Evolutionary conservation across 2,113 vertebrate species (phyloP), one percentile per base, ranked within the genome.

Genomic region (Colaptes auratus): DNA sequence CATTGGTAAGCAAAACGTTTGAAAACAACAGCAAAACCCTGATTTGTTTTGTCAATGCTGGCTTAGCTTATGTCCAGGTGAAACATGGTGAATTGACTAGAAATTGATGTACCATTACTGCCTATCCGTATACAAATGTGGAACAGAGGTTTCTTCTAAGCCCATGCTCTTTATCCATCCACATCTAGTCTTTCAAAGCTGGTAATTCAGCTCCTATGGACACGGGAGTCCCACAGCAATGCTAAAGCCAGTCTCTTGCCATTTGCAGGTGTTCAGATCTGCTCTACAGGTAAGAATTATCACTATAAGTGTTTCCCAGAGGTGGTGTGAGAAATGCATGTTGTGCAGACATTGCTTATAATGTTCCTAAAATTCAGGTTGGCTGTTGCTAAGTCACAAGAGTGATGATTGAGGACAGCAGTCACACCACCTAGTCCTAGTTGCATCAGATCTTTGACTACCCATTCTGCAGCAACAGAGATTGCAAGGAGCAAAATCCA

Each of bases 131-230:
- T 42, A 21, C 13, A 13, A 1, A 9, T 1, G 10, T 1, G 65
- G 8, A 31, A 12, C 64, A 55, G 89, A 72, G 53, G 48, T 61
- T 23, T 35, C 67, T 9, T 5, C 7, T 2, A 11, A 3, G 1
- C 4, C 18, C 20, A 0, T 0, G 7, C 8, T 15, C 3, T 69
- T 48, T 28, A 12, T 6, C 24, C 15, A 20, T 10, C 27, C 18
- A 17, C 14, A 5, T 18, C 24, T 21, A 5, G 0, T 2, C 15
- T 50, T 63, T 14, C 7, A 53, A 44, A 58, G 31, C 10, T 10
- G 25, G 16, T 15, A 5, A 1, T 9, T 70, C 21, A 12, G 23
- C 31, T 58, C 0, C 3, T 5, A 36, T 2, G 5, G 28, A 1
- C 17, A 33, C 21, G 6, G 42, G 14, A 52, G 42, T 8, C 31